A percentile compares a stretch with the other conserved stretches of the same genome.
Conservation (phyloP, 2,113 vertebrate species). For the Bothrops jararaca region DNA sequence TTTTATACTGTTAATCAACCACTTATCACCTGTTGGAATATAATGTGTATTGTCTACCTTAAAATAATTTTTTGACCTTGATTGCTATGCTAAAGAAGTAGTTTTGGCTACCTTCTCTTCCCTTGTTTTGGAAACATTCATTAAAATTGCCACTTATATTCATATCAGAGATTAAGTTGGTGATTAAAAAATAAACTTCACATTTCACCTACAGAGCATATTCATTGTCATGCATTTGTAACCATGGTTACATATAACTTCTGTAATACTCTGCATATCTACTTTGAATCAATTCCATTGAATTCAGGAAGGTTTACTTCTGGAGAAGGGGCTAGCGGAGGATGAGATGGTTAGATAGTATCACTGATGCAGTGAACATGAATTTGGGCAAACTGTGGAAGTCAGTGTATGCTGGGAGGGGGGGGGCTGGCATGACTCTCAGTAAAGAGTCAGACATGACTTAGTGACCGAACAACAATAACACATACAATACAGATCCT, state of each 20-base stretch:
- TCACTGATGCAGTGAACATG: too few relatives aligned
- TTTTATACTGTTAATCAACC: slow-evolving; percentile 34
- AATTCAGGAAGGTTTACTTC: not conserved
- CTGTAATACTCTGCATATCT: not conserved
- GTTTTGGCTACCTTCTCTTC: slow-evolving; percentile 25
- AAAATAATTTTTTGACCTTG: slow-evolving; percentile 25
- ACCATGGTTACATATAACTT: not conserved
- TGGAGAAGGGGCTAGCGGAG: not conserved
- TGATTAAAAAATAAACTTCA: not conserved
- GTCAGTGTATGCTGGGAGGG: too few relatives aligned
- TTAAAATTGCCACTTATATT: slow-evolving; percentile 32
- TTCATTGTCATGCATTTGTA: not conserved
- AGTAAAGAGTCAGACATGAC: too few relatives aligned
- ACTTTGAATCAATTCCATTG: not conserved
- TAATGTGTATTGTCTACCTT: slow-evolving; percentile 22
- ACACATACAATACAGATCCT: not conserved
- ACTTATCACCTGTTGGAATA: slow-evolving; percentile 14
- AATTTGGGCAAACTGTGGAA: too few relatives aligned
- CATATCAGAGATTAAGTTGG: slow-evolving; percentile 14
- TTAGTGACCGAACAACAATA: too few relatives aligned
- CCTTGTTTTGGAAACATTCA: not conserved
- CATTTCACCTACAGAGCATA: not conserved
- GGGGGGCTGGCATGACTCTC: too few relatives aligned
- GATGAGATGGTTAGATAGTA: too few relatives aligned
- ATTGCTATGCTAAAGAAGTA: slow-evolving; percentile 27